These are phyloP conservation scores for Diglossa cyanea DNA, from an alignment of 2,797 vertebrate species.

Conservation along the genomic window DNA sequence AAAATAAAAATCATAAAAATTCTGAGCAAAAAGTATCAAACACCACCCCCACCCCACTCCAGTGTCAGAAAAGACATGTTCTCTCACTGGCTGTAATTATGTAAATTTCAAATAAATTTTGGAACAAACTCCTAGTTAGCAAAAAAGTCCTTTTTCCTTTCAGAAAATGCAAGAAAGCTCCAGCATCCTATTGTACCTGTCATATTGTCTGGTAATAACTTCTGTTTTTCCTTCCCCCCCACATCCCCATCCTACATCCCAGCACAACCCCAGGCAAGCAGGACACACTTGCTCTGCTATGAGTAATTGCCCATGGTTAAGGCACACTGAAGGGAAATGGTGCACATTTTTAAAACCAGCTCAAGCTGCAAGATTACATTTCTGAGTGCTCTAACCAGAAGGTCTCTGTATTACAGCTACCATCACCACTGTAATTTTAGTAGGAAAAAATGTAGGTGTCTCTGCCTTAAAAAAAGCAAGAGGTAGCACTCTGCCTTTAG, in stretches of 20 bases:
- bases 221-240: accelerated
- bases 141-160: neutral
- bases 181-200: neutral
- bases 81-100: neutral
- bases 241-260: accelerated
- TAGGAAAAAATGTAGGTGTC: neutral
- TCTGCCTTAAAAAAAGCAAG: neutral
- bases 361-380: neutral
- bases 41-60: accelerated
- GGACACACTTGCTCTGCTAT: neutral
- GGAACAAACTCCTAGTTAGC: neutral
- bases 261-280: neutral
- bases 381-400: neutral
- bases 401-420: neutral
- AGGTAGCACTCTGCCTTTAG: neutral
- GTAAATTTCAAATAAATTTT: neutral
- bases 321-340: neutral
- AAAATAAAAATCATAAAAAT: neutral
- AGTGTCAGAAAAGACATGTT: neutral
- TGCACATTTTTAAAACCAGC: neutral
- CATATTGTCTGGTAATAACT: accelerated
- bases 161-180: neutral
- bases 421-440: neutral
- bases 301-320: accelerated
- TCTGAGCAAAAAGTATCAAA: neutral